Evolutionary conservation across 2,113 vertebrate species (phyloP).

Genomic region (Takifugu flavidus): DNA sequence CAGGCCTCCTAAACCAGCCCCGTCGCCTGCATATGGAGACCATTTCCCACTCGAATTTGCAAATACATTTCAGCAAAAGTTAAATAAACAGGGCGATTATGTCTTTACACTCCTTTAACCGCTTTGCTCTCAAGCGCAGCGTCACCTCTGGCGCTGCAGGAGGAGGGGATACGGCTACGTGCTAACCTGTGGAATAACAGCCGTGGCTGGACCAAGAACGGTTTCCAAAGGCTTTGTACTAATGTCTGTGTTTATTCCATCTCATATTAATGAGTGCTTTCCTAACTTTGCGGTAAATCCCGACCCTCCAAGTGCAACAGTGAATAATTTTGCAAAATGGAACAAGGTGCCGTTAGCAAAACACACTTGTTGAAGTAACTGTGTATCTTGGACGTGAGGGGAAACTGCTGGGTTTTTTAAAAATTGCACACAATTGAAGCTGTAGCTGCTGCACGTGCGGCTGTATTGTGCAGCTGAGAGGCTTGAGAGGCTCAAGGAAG

Average conservation of each 20-base stretch:
- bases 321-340: constrained; percentile 50
- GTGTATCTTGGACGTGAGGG: constrained; percentile 43
- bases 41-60: constrained; percentile 51
- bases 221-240: constrained; percentile 42
- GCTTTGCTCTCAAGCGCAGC: constrained; percentile 60
- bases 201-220: constrained; percentile 36
- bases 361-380: constrained; percentile 48
- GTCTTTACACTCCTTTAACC: constrained; percentile 64
- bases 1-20: constrained; percentile 28
- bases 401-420: constrained; percentile 19
- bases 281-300: constrained; percentile 30
- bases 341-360: constrained; percentile 49
- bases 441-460: not conserved
- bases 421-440: constrained; percentile 7
- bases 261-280: constrained; percentile 37
- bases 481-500: too few relatives aligned
- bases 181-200: constrained; percentile 53
- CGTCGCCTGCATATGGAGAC: constrained; percentile 64
- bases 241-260: constrained; percentile 47
- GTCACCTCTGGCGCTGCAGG: constrained; percentile 45
- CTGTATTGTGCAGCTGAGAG: too few relatives aligned
- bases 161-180: constrained; percentile 29
- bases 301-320: constrained; percentile 55
- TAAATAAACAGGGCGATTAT: constrained; percentile 69
- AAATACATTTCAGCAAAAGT: constrained; percentile 63